Base-by-base conservation (phyloP, 2,113 vertebrate genomes). In the Acanthisitta chloris region DNA sequence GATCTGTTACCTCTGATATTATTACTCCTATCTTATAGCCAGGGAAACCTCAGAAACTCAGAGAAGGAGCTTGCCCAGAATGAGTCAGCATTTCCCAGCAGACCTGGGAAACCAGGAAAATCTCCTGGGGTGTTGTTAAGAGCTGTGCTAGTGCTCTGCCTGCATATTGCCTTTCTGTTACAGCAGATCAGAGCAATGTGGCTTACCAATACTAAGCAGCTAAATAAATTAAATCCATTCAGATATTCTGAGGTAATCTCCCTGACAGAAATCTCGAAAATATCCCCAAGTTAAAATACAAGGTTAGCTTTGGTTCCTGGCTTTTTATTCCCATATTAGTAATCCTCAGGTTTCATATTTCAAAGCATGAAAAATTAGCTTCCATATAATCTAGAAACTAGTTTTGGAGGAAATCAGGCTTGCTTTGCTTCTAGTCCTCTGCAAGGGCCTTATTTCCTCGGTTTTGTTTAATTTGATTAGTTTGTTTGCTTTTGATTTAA, bases 141-240 rank as follows among this genome's bases (percentile, higher is more conserved):
- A 94, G 42, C 45, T 46, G 54, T 70, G 26, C 19, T 23, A 38
- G n/a, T 49, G 33, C 45, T 55, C 38, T 82, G 61, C 55, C 26
- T 17, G 17, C 19, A 28, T 5, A 7, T 2, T 69, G 59, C 34
- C 38, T 54, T 76, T 79, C 62, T 88, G 12, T 54, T 82, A 23
- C 36, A 40, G 42, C 23, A 69, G 29, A 77, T 81, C 66, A 76
- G 58, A 91, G 58, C 14, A 69, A 42, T 14, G n/a, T 52, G 36
- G 23, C 29, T 94, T 80, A 57, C 48, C 46, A 65, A 19, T 38
- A 65, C 18, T 46, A 90, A 92, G 20, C 34, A 93, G 79, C 33
- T 72, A 80, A 94, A 97, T 65, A 90, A 85, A 72, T 64, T 76
- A 81, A 90, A 93, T 59, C 29, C 36, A 26, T 81, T 71, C 45